These are phyloP conservation scores for Dryas iulia DNA, from an alignment of 1,140 invertebrate genomes.

Conservation along the genomic window DNA sequence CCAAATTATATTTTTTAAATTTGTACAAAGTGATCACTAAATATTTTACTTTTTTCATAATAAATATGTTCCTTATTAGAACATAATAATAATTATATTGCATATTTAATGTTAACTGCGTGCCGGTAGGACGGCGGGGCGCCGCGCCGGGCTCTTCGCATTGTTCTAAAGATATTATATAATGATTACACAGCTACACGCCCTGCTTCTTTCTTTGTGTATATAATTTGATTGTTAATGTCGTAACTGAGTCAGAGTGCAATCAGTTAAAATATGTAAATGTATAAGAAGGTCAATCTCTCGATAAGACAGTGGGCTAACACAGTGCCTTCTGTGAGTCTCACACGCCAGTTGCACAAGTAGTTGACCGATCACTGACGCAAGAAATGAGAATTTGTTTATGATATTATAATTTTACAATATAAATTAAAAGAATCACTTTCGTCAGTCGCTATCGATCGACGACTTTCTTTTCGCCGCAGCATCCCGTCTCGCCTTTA, in stretches of 20 bases:
- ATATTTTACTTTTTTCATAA: not conserved
- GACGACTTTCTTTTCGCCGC: not conserved
- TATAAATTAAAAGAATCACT: no score
- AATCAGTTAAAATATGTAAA: not conserved
- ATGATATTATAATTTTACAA: no score
- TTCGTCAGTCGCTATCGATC: not conserved
- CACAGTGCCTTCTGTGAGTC: not conserved
- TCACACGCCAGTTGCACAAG: not conserved
- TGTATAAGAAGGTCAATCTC: not conserved
- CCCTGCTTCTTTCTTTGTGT: conserved; percentile 3
- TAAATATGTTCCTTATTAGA: not conserved
- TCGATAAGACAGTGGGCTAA: not conserved
- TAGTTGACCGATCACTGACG: not conserved
- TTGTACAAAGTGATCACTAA: not conserved
- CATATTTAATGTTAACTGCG: not conserved
- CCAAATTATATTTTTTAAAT: not conserved
- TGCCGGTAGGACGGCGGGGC: not conserved
- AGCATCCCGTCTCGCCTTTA: conserved; percentile 19
- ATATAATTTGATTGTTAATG: conserved; percentile 4
- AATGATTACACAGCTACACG: conserved; percentile 14
- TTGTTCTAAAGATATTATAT: conserved; percentile 6
- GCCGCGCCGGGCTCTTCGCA: not conserved
- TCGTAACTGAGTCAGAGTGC: not conserved
- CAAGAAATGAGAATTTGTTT: not conserved
- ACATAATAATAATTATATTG: not conserved